Conservation (phyloP, 2,797 vertebrate genomes). For the Leptatherina wallacei region DNA sequence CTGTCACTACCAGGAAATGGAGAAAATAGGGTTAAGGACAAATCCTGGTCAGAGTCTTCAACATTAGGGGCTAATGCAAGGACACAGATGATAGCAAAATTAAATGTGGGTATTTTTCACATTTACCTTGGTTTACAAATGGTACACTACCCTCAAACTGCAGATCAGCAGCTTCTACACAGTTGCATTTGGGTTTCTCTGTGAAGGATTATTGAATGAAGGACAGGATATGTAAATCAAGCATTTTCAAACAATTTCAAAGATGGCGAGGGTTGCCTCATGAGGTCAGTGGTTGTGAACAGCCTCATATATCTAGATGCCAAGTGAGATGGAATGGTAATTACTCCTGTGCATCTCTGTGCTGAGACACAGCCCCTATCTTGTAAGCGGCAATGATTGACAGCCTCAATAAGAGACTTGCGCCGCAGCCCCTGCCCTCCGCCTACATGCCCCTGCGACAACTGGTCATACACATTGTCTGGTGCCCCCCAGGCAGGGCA, state of each 20-base stretch:
- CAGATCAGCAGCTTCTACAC: constrained; percentile 10
- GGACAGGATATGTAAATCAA: constrained; percentile 77
- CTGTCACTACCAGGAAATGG: constrained; percentile 69
- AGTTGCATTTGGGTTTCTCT: constrained; percentile 33
- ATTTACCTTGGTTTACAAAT: constrained; percentile 28
- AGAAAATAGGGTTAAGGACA: constrained; percentile 80
- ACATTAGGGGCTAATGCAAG: constrained; percentile 28
- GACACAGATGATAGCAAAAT: constrained; percentile 28
- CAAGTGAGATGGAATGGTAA: constrained; percentile 79
- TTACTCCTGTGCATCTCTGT: constrained; percentile 76
- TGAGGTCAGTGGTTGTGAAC: constrained; percentile 74
- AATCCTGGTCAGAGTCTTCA: constrained; percentile 46
- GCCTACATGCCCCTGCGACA: constrained; percentile 61
- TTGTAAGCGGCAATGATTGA: constrained; percentile 78
- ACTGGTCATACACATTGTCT: constrained; percentile 79
- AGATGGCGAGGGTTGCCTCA: constrained; percentile 63
- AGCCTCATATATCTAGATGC: constrained; percentile 77
- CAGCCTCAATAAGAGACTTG: constrained; percentile 80
- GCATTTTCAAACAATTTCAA: constrained; percentile 71
- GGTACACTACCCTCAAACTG: constrained; percentile 15
- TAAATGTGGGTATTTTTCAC: background rate
- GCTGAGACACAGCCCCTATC: constrained; percentile 66
- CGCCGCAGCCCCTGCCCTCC: constrained; percentile 60
- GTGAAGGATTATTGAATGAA: constrained; percentile 68
- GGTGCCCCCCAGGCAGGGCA: constrained; percentile 64